A percentile compares a stretch with the other conserved stretches of the same genome.
These are phyloP conservation scores for Lasioglossum oenotherae DNA, from an alignment of 2,888 invertebrate genomes.

Conservation along the genomic window DNA sequence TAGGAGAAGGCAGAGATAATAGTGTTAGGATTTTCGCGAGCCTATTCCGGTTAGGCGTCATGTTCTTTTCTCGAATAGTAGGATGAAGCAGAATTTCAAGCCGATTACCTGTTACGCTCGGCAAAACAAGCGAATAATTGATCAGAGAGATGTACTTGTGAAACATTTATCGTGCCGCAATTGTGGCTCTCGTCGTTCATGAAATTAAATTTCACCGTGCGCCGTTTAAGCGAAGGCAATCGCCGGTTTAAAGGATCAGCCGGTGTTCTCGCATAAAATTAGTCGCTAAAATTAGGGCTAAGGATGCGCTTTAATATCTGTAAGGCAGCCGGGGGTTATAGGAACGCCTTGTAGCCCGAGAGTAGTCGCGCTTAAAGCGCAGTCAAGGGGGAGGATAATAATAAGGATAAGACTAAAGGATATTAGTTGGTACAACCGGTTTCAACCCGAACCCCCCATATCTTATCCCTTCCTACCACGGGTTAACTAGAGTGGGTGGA, in stretches of 20 bases:
- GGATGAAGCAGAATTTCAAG: constrained; percentile 2
- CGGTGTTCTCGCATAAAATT: constrained; percentile 73
- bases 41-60: background rate
- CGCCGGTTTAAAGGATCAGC: constrained; percentile 65
- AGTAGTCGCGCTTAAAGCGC: constrained; percentile 63
- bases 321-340: constrained; percentile 64
- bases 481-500: constrained; percentile 58
- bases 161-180: constrained; percentile 24
- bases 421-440: constrained; percentile 80
- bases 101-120: background rate
- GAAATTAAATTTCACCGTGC: constrained; percentile 47
- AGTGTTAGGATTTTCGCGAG: background rate
- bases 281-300: constrained; percentile 73
- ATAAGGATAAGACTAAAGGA: constrained; percentile 82
- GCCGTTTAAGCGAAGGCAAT: constrained; percentile 28
- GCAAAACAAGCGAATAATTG: constrained; percentile 14
- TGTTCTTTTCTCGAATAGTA: background rate
- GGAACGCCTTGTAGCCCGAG: constrained; percentile 59
- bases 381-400: constrained; percentile 77
- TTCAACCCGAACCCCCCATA: constrained; percentile 43
- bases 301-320: constrained; percentile 78
- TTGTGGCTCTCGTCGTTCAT: constrained; percentile 15
- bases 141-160: background rate
- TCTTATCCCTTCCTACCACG: constrained; percentile 43
- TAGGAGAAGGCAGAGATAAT: background rate